A percentile compares a stretch with the other conserved stretches of the same genome.
Conservation (phyloP, 2,113 vertebrate species). For the Ctenodactylus gundi region DNA sequence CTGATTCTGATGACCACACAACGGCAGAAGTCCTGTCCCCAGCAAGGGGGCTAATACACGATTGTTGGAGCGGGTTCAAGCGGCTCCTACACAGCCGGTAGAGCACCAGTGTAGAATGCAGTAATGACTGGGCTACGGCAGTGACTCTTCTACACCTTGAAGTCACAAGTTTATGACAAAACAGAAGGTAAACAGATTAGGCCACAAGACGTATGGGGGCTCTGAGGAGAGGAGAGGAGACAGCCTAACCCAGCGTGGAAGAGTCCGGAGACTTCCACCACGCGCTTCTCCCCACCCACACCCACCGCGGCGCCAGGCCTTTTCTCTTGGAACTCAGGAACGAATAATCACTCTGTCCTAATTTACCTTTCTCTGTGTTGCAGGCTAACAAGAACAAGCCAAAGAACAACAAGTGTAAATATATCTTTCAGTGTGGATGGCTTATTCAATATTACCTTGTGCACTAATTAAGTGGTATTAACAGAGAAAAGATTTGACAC, state of each 20-base stretch:
- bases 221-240: not conserved
- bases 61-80: not conserved
- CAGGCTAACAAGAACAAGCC: constrained; percentile 27
- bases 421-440: not conserved
- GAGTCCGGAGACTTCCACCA: not conserved
- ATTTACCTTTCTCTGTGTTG: not conserved
- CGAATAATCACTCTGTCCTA: not conserved
- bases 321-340: not conserved
- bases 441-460: not conserved
- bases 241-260: not conserved
- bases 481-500: constrained; percentile 55
- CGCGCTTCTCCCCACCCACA: not conserved
- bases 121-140: not conserved
- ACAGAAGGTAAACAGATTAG: not conserved
- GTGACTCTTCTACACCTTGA: not conserved
- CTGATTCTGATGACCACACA: not conserved
- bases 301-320: too few relatives aligned
- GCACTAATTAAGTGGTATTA: constrained; percentile 46
- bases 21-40: not conserved
- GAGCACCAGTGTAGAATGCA: not conserved
- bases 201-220: accelerated
- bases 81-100: not conserved
- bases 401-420: constrained; percentile 27
- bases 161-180: not conserved
- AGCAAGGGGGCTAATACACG: not conserved